Evolutionary conservation across 2,797 vertebrate species (phyloP), one percentile per base, ranked within the genome.

Genomic region (Neosilurus mollespiculum): DNA sequence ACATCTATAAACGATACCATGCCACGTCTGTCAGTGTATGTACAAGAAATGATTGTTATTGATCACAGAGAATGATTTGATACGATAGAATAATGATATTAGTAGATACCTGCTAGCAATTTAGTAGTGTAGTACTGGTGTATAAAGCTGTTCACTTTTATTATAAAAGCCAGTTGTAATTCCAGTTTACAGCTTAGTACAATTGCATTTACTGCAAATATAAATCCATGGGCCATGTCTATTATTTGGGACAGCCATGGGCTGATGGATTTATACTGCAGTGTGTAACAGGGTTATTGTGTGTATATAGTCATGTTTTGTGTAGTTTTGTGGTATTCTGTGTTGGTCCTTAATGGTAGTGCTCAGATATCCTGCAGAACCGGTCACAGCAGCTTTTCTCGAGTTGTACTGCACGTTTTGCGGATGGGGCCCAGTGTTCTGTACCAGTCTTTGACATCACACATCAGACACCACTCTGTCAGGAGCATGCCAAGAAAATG

Each of bases 401-500:
- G 65, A 99, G 98, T 91, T 99, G 98, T 92, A 99, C 98, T 24
- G 98, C 98, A 93, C 98, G 95, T 94, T 99, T 99, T 91, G 98
- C 98, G 4, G 98, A 99, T 75, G 98, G 98, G 81, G 98, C 99
- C 83, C 98, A 99, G 93, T 99, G 98, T 89, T 97, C 97, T 81
- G 94, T 99, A 92, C 97, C 98, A 2, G 98, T 99, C 91, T 99
- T 99, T 90, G 98, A 99, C 92, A 98, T 99, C 91, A 99, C 96
- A 20, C 98, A 99, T 93, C 98, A 99, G 94, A 99, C 98, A 24
- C 98, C 98, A 87, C 95, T 99, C 88, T 99, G 98, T 1, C 97
- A 99, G 93, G 98, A 99, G 93, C 98, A 99, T 93, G 98, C 98
- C 95, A 98, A 99, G 96, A 99, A 99, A 94, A 99, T 99, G 98